These are phyloP conservation scores for Mionectes olivaceus DNA, from an alignment of 2,797 vertebrate species.

Conservation along the genomic window DNA sequence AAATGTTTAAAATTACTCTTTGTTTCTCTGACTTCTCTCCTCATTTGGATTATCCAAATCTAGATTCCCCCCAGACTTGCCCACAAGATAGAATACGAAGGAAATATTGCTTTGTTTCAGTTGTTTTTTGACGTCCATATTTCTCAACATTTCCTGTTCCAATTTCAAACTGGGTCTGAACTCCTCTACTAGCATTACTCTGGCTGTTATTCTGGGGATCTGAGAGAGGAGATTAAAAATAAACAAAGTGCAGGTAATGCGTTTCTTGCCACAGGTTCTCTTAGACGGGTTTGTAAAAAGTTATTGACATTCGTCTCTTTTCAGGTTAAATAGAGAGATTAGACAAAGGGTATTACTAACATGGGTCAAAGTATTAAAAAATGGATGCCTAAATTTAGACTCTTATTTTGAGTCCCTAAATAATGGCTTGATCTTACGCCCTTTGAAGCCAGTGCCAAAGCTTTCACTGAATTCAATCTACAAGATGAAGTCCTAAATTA, in stretches of 20 bases:
- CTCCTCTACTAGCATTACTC: background rate
- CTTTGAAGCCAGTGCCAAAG: conserved; percentile 51
- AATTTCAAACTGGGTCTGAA: conserved; percentile 16
- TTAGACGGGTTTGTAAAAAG: background rate
- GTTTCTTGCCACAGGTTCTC: background rate
- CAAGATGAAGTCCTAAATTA: conserved; percentile 32
- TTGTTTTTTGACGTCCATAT: conserved; percentile 30
- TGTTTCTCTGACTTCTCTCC: conserved; percentile 65
- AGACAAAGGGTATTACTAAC: conserved; percentile 7
- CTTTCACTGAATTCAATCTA: conserved; percentile 8
- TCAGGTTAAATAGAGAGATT: background rate
- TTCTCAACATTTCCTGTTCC: conserved; percentile 56
- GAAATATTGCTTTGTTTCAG: conserved; percentile 46
- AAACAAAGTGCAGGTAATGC: background rate
- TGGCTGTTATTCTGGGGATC: background rate
- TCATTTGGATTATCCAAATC: conserved; percentile 60
- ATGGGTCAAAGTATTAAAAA: conserved; percentile 29
- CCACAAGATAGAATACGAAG: conserved; percentile 48
- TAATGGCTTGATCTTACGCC: conserved; percentile 23
- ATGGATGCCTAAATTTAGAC: conserved; percentile 22
- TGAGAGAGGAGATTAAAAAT: conserved; percentile 12
- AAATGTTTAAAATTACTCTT: conserved; percentile 50
- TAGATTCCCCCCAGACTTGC: conserved; percentile 23
- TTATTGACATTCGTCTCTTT: background rate
- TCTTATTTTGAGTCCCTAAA: conserved; percentile 41